phyloP scores from a whole-genome alignment of 2,797 vertebrate genomes.

The Anguilla obscura region DNA sequence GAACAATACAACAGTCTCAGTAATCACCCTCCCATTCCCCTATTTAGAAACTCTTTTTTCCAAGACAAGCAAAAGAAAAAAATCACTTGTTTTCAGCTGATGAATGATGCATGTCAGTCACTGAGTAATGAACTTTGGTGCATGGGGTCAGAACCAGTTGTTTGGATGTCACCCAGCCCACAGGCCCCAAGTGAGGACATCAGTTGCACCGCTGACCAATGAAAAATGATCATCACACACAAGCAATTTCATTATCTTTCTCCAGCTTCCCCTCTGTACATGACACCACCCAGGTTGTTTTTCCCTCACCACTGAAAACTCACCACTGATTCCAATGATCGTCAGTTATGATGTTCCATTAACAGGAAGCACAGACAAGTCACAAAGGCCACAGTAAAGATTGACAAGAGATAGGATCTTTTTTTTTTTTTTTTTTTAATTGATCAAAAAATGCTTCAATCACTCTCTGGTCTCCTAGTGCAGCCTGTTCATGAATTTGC shows the following conservation, averaged over 20 bases:
- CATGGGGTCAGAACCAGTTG: background rate
- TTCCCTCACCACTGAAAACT: background rate
- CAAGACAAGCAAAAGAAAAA: background rate
- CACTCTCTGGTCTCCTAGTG: background rate
- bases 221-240: background rate
- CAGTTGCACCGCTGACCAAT: background rate
- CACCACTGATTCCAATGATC: background rate
- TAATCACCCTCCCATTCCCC: background rate
- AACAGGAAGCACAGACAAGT: background rate
- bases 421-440: background rate
- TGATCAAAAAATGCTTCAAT: background rate
- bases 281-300: background rate
- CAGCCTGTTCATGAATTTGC: conserved; percentile 4
- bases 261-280: background rate
- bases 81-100: background rate
- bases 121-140: background rate
- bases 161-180: background rate
- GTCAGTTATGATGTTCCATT: conserved; percentile 8
- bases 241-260: background rate
- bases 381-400: background rate
- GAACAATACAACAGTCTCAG: background rate
- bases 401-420: background rate
- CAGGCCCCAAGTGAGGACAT: background rate
- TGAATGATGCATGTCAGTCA: background rate
- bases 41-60: background rate